Conservation (phyloP, 2,888 invertebrate species). For the Meta bourneti region DNA sequence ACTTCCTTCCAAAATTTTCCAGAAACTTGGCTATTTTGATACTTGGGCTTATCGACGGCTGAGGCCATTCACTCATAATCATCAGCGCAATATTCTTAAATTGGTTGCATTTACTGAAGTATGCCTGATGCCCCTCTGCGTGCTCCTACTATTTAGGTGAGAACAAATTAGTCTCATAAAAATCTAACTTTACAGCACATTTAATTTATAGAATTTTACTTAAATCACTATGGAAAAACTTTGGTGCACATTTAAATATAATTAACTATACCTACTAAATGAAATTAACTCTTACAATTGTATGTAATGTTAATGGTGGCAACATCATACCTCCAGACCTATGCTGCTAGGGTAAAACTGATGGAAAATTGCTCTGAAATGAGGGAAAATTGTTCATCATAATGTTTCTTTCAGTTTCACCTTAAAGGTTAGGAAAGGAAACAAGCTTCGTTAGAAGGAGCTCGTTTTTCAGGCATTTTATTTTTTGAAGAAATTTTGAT, state of each 20-base stretch:
- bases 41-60: slow-evolving; percentile 93
- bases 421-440: too few relatives aligned
- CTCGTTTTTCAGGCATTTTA: too few relatives aligned
- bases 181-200: not conserved
- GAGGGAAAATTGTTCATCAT: too few relatives aligned
- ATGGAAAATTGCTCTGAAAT: too few relatives aligned
- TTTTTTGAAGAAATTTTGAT: too few relatives aligned
- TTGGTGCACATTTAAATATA: not conserved
- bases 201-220: not conserved
- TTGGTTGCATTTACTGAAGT: slow-evolving; percentile 96
- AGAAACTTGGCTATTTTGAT: slow-evolving; percentile 95
- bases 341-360: too few relatives aligned
- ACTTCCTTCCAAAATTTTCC: slow-evolving; percentile 78
- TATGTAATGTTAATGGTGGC: too few relatives aligned
- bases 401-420: too few relatives aligned
- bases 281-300: not conserved
- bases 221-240: too few relatives aligned
- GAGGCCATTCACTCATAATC: slow-evolving; percentile 84
- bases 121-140: slow-evolving; percentile 83
- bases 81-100: slow-evolving; percentile 93
- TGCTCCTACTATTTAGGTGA: slow-evolving; percentile 87
- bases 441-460: too few relatives aligned
- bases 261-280: not conserved
- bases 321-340: too few relatives aligned
- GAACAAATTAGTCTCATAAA: slow-evolving; percentile 81